Conservation (phyloP, 2,113 vertebrate species). For the Larimichthys polyactis region DNA sequence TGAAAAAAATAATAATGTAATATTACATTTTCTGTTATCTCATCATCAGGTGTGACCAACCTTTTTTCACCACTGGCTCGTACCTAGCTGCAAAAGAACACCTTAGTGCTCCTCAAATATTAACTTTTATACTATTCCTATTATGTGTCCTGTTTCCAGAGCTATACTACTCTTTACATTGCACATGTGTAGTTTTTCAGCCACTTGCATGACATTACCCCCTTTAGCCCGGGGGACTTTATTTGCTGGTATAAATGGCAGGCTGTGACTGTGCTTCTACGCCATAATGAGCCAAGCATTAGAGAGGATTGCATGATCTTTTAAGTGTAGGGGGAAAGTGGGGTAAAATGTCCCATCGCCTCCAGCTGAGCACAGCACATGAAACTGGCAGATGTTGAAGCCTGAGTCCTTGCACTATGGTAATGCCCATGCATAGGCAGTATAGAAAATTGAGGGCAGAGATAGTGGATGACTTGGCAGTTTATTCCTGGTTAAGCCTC, state of each 20-base stretch:
- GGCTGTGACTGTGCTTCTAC: constrained; percentile 28
- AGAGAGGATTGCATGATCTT: constrained; percentile 23
- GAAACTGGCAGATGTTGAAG: constrained; percentile 28
- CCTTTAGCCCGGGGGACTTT: constrained; percentile 11
- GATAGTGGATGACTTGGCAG: too few relatives aligned
- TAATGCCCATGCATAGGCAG: constrained; percentile 16
- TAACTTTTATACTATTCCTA: not conserved
- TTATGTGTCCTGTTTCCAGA: not conserved
- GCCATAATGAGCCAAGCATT: constrained; percentile 37
- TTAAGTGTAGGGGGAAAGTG: not conserved
- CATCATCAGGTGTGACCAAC: constrained; percentile 31
- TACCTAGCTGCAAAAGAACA: not conserved
- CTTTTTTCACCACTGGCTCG: constrained; percentile 22
- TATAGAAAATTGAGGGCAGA: constrained; percentile 11
- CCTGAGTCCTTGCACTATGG: constrained; percentile 16
- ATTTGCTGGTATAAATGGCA: constrained; percentile 40
- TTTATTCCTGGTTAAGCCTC: too few relatives aligned
- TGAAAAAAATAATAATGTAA: constrained; percentile 28
- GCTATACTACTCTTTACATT: constrained; percentile 15
- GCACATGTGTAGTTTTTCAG: not conserved
- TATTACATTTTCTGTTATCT: constrained; percentile 45
- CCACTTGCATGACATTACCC: constrained; percentile 32
- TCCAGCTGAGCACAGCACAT: constrained; percentile 30
- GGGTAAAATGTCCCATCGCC: constrained; percentile 23
- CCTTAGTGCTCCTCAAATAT: constrained; percentile 18